A percentile compares a stretch with the other conserved stretches of the same genome.
phyloP scores from a whole-genome alignment of 2,888 invertebrate genomes.

The Oligia strigilis region DNA sequence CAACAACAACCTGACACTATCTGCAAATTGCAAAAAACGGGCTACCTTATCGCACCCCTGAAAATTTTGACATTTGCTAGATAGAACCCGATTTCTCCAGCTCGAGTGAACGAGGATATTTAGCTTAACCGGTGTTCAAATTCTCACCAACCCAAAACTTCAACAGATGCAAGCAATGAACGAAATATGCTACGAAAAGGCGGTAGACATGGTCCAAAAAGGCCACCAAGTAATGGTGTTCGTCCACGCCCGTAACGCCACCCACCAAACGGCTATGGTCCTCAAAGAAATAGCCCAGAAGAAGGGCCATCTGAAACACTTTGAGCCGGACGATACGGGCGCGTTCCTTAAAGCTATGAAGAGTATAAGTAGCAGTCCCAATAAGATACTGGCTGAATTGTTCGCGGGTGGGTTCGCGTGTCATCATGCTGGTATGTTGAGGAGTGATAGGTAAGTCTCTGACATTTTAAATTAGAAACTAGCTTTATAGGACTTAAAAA shows the following conservation, averaged over 20 bases:
- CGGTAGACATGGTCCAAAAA: constrained; percentile 95
- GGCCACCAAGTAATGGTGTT: constrained; percentile 99
- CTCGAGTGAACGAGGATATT: not conserved
- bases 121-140: not conserved
- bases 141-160: not conserved
- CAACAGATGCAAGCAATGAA: constrained; percentile 95
- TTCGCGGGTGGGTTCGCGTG: constrained; percentile 97
- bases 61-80: no score
- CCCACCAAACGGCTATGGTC: constrained; percentile 96
- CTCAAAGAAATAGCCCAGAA: constrained; percentile 95
- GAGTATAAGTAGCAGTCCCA: constrained; percentile 93
- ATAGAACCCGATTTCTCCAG: not conserved
- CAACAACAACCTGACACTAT: no score
- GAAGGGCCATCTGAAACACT: constrained; percentile 93
- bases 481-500: no score
- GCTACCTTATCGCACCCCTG: no score
- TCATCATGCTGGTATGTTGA: constrained; percentile 98
- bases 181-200: constrained; percentile 97
- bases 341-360: constrained; percentile 93
- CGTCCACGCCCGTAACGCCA: constrained; percentile 99
- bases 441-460: constrained; percentile 93
- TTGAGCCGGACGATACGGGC: constrained; percentile 92
- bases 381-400: constrained; percentile 95
- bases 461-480: not conserved
- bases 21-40: no score